Evolutionary conservation across 2,888 invertebrate genomes (phyloP), one percentile per base, ranked within the genome.

Genomic region (Lordiphosa andalusiaca): DNA sequence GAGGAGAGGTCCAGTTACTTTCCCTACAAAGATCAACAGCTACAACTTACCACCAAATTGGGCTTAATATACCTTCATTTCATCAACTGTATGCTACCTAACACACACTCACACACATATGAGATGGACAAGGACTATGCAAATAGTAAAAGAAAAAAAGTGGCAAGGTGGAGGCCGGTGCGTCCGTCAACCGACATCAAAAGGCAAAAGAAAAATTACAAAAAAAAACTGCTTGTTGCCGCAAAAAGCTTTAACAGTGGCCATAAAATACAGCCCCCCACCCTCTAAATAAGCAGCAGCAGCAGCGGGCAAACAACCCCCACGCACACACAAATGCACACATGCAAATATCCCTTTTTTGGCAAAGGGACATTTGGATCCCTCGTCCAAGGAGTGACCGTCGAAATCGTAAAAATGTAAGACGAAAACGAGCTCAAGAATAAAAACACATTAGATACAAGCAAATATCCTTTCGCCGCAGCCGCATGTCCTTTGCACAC

Each of bases 391-490:
- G 64, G 67, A 74, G 83, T 80, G 80, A 80, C 80, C 85, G 84
- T 53, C 73, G 75, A 71, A 84, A 80, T 78, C 83, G 84, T 78
- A 84, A 84, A 63, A 78, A 78, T 75, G 78, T 82, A 74, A 78
- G 77, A 81, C 78, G 84, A 78, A 75, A 84, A 75, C 83, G 86
- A 84, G 75, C 78, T 74, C 71, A 66, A 75, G 84, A 85, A 86
- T 78, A 82, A 86, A 80, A 86, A 84, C 84, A 84, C 82, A 85
- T 84, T 82, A 77, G 71, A 84, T 81, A 83, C 84, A 83, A 86
- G 84, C 76, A 84, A 78, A 84, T 84, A 81, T 82, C 74, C 81
- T 73, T 83, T 64, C 57, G 69, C 62, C 70, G 55, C 59, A 58
- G 54, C 38, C 44, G 50, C 48, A 59, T 41, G 30, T 30, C 30